Percentiles rank a stretch among this genome's conserved stretches.
phyloP scores from a whole-genome alignment of 2,797 vertebrate genomes.

The Hoplostethus atlanticus region DNA sequence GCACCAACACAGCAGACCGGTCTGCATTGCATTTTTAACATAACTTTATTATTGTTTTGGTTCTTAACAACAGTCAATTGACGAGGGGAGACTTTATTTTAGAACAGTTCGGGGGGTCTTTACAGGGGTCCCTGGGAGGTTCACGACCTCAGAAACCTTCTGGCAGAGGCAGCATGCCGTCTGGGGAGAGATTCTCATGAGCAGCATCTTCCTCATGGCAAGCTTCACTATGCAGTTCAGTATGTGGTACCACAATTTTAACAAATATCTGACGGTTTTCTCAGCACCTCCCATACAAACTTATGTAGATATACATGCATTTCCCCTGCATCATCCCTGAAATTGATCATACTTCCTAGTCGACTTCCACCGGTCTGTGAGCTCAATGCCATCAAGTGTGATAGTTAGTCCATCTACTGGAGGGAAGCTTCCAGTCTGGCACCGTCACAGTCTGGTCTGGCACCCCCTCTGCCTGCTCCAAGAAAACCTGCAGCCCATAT shows the following conservation, averaged over 20 bases:
- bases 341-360: too few relatives aligned
- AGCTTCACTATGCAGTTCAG: slow-evolving; percentile 11
- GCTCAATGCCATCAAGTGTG: slow-evolving; percentile 1
- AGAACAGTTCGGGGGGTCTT: slow-evolving; percentile 60
- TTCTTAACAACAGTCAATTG: slow-evolving; percentile 67
- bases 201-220: slow-evolving; percentile 1
- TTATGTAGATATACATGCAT: neutral
- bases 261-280: neutral
- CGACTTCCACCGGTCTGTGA: neutral
- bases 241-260: slow-evolving; percentile 2
- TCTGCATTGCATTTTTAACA: slow-evolving; percentile 57
- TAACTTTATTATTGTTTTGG: slow-evolving; percentile 65
- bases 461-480: too few relatives aligned
- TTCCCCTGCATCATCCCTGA: neutral
- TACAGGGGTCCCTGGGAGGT: slow-evolving; percentile 37
- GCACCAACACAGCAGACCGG: slow-evolving; percentile 54
- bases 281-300: neutral
- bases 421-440: slow-evolving; percentile 25
- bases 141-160: slow-evolving; percentile 46
- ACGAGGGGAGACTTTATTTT: slow-evolving; percentile 57
- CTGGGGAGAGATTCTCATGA: slow-evolving; percentile 26
- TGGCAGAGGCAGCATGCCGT: slow-evolving; percentile 27
- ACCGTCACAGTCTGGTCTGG: neutral
- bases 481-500: too few relatives aligned
- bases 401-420: slow-evolving; percentile 8